phyloP scores from a whole-genome alignment of 2,113 vertebrate genomes.

The Typhlomys cinereus region DNA sequence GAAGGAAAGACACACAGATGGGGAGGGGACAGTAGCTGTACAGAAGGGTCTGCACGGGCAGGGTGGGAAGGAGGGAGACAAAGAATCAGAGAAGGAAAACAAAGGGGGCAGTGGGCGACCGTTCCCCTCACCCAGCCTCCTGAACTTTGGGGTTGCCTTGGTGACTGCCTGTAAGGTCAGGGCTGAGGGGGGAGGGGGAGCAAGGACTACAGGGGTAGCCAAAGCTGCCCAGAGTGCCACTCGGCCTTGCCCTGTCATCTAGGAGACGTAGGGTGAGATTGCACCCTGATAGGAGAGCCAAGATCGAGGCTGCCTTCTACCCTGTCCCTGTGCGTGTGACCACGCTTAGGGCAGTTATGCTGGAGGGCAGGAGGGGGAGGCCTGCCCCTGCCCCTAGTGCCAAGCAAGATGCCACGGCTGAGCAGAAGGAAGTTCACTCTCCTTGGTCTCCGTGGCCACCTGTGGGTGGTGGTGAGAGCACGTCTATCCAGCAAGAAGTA shows the following conservation, averaged over 20 bases:
- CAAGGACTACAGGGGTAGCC: background rate
- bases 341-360: background rate
- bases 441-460: background rate
- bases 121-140: conserved; percentile 50
- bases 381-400: background rate
- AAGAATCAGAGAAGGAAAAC: conserved; percentile 62
- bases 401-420: background rate
- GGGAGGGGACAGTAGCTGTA: conserved; percentile 8
- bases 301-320: background rate
- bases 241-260: background rate
- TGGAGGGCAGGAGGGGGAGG: background rate
- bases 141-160: conserved; percentile 79
- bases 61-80: conserved; percentile 49
- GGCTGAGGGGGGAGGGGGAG: conserved; percentile 36
- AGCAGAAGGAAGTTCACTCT: background rate
- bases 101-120: conserved; percentile 70
- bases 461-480: background rate
- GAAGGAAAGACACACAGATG: background rate
- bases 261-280: background rate
- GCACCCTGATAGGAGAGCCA: background rate
- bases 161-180: conserved; percentile 78
- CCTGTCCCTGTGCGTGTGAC: background rate
- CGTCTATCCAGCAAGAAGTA: background rate
- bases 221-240: background rate
- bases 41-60: conserved; percentile 10